Evolutionary conservation across 1,140 invertebrate genomes (phyloP).

Genomic region (Aphelinus atriplicis): DNA sequence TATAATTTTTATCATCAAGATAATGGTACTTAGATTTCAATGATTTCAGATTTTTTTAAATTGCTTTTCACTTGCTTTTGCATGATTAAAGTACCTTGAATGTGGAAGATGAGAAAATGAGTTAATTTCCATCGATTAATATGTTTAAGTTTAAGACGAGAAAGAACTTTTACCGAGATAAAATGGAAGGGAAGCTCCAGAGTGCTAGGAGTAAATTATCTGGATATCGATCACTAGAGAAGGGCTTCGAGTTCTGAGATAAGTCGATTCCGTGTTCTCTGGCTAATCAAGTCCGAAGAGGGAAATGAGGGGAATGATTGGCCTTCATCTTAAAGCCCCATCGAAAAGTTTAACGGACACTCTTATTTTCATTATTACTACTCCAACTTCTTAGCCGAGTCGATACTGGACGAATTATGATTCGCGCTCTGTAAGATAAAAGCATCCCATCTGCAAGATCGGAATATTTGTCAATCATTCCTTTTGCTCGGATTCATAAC

Average conservation of each 20-base stretch:
- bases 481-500: too few species aligned
- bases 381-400: background rate
- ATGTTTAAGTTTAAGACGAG: too few species aligned
- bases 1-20: too few species aligned
- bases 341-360: constrained; percentile 1
- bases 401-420: background rate
- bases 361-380: constrained; percentile 18
- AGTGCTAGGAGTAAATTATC: background rate
- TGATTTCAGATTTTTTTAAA: too few species aligned
- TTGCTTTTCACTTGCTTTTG: too few species aligned
- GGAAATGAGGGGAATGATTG: constrained; percentile 18
- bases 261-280: constrained; percentile 1
- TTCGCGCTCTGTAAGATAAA: background rate
- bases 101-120: too few species aligned
- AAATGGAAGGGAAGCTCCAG: background rate
- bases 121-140: too few species aligned
- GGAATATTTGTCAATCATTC: too few species aligned
- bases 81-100: too few species aligned
- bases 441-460: background rate
- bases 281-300: constrained; percentile 20
- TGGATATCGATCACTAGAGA: constrained; percentile 9
- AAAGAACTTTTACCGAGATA: background rate
- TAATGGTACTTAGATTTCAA: too few species aligned
- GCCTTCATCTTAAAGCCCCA: constrained; percentile 7
- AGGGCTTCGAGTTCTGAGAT: constrained; percentile 5